Base-by-base conservation (phyloP, 2,797 vertebrate genomes). In the Benthosema pterotum region DNA sequence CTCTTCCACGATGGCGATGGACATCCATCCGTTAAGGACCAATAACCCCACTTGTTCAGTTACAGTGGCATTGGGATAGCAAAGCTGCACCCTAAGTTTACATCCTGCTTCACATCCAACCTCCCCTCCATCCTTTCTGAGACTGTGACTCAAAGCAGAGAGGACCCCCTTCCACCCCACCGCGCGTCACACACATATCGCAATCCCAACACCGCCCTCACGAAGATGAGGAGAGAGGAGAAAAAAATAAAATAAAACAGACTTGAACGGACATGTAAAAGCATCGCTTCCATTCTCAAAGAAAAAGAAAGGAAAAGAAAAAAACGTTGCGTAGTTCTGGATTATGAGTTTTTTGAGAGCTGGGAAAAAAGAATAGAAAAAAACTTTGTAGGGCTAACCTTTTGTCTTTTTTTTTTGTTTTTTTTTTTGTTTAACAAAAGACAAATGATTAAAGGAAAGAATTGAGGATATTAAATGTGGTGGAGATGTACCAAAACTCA, bases 401-500 rank as follows among this genome's bases (percentile, higher is more conserved):
- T 79, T 76, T 75, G 32, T 38, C 32, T 9, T 58, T 76, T 52
- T 80, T 83, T 69, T 67, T 57, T 52, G 65, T 11, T 70, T 79
- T 54, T 56, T 46, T 73, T 70, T 74, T 67, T 59, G 69, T 89
- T 90, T 91, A 79, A 85, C 84, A 89, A 79, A 80, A 88, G 66
- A 77, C 61, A 77, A 76, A 80, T 25, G 12, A 69, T 63, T 52
- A 52, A 71, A 67, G 52, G 57, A 57, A 73, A 75, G 72, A 74
- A 75, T 69, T 38, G 52, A 77, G 75, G 75, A 74, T 89, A 92
- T 93, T 90, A 91, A 92, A 90, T 88, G 85, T 90, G 83, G 70
- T 80, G 82, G 82, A 85, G 73, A 85, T 79, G 67, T 81, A 84
- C 76, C 83, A 74, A 77, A 71, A 76, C 67, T 58, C 69, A 83